Base-by-base conservation (phyloP, 2,797 vertebrate species). In the Sylvilagus floridanus region DNA sequence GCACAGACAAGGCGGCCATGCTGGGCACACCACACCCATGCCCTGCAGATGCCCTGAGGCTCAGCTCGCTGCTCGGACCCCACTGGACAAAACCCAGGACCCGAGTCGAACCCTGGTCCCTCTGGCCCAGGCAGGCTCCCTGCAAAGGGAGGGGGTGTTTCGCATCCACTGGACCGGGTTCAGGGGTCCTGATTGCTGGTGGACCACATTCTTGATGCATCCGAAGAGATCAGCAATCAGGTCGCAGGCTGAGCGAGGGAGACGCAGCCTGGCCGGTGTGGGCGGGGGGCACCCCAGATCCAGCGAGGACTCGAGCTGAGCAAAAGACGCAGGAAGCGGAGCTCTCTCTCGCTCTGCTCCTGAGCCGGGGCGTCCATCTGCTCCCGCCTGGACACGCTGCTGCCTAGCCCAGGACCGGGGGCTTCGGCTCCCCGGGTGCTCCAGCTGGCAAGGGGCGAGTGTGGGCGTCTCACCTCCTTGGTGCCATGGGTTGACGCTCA, bases 401-500 rank as follows among this genome's bases (percentile, higher is more conserved):
- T 8, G 30, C 0, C 22, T 5, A 66, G 5, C 11, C 14, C 19
- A 1, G 2, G 6, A 24, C n/a, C 32, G 47, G 13, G 10, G 76
- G 28, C 63, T 60, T 37, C 9, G 4, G 10, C 4, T 35, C 68
- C 24, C 7, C 35, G 9, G 16, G 12, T 30, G 72, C 24, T 57
- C 24, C 12, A 22, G 9, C 24, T 54, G 42, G 28, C 30, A 35
- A 21, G 54, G 1, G 24, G 30, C 13, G 30, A 30, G 11, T 14
- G 3, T 10, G 32, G 14, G 54, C 7, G 14, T 28, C 72, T 65
- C n/a, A 1, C 16, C 9, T 71, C n/a, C 17, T 12, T 4, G 5
- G 1, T 37, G 50, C 17, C 1, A 0, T 1, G 47, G 16, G 21
- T 9, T 0, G 9, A 17, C 30, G 26, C 32, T 22, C 42, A 2